Percentiles rank a stretch among this genome's conserved stretches.
Conservation (phyloP, 2,888 invertebrate genomes). For the Netelia fuscicornis region DNA sequence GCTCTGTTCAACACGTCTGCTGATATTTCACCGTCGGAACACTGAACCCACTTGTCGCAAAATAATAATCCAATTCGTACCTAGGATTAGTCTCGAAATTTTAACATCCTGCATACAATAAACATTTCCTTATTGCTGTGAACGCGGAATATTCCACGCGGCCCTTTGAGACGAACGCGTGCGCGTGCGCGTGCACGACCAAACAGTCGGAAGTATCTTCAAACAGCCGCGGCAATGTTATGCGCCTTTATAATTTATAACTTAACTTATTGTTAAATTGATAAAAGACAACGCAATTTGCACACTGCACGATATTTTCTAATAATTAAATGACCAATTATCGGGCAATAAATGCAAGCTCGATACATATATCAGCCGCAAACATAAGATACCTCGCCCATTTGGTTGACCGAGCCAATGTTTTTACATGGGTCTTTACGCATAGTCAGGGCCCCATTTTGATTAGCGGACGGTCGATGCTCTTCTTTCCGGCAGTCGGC, state of each 20-base stretch:
- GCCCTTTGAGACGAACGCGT: not conserved
- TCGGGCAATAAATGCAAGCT: not conserved
- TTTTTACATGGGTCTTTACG: slow-evolving; percentile 45
- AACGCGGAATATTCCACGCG: not conserved
- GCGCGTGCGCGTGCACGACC: slow-evolving; percentile 10
- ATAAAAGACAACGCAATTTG: too few species aligned
- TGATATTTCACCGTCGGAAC: slow-evolving; percentile 11
- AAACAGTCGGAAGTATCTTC: slow-evolving; percentile 29
- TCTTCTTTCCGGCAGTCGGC: slow-evolving; percentile 81
- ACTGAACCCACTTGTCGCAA: not conserved
- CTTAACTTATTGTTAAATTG: not conserved
- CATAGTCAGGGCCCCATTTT: slow-evolving; percentile 52
- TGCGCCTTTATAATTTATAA: not conserved
- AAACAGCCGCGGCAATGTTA: slow-evolving; percentile 49
- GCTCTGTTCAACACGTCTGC: slow-evolving; percentile 1
- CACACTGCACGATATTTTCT: too few species aligned
- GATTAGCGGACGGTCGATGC: slow-evolving; percentile 77
- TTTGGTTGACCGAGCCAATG: slow-evolving; percentile 12
- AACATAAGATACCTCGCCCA: not conserved
- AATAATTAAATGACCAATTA: not conserved
- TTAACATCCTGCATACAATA: not conserved
- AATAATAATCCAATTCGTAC: not conserved
- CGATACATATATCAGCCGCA: not conserved
- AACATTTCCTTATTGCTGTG: not conserved
- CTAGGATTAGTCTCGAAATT: not conserved